Conservation (phyloP, 2,113 vertebrate species). For the Oxyura jamaicensis region DNA sequence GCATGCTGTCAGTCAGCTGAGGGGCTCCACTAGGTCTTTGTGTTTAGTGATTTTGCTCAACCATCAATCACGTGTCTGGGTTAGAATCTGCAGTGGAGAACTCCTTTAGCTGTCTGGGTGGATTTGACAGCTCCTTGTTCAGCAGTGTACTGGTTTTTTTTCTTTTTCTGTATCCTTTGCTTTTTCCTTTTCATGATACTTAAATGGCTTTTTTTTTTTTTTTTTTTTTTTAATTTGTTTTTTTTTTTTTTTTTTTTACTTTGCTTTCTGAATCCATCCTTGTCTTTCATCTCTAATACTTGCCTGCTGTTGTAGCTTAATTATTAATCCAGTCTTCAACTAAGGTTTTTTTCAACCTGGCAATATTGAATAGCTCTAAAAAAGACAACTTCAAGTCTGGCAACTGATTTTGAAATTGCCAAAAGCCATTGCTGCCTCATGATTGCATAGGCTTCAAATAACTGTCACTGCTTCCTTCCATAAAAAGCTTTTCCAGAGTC, state of each 20-base stretch:
- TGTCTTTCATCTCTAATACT: background rate
- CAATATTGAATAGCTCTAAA: background rate
- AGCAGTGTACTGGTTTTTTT: background rate
- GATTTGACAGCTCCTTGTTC: background rate
- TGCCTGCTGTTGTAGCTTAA: background rate
- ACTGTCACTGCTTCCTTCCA: background rate
- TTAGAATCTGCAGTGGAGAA: background rate
- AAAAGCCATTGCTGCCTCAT: background rate
- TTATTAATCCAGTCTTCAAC: background rate
- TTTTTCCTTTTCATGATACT: background rate
- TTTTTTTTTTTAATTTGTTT: background rate
- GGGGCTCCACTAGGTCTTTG: background rate
- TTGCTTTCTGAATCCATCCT: background rate
- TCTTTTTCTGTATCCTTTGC: background rate
- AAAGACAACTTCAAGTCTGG: background rate
- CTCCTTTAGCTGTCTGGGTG: background rate
- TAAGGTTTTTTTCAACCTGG: background rate
- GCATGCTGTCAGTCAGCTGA: background rate
- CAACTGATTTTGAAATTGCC: background rate
- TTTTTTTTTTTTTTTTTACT: background rate
- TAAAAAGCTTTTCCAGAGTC: background rate
- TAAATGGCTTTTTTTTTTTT: background rate
- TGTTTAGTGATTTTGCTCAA: background rate
- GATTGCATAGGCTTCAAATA: background rate
- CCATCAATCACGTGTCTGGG: background rate